Percentiles rank a stretch among this genome's conserved stretches.
These are phyloP conservation scores for Rhopalosiphum maidis DNA, from an alignment of 1,140 invertebrate species.

Conservation along the genomic window DNA sequence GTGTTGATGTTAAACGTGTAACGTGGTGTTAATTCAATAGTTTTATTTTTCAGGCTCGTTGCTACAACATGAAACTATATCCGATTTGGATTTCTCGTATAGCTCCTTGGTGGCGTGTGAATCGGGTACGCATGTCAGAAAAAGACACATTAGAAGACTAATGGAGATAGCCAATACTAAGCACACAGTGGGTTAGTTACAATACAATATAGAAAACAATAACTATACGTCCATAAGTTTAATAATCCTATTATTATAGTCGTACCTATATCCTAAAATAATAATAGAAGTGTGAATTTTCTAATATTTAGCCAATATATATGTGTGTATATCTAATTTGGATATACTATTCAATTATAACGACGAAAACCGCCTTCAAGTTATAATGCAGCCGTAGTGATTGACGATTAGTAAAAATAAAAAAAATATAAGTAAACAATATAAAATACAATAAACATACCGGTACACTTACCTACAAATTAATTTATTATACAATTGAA, in stretches of 20 bases:
- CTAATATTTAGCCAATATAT: neutral
- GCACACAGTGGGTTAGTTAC: constrained; percentile 59
- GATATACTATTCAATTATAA: neutral
- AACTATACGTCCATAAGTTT: neutral
- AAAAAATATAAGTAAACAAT: no score
- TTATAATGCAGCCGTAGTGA: neutral
- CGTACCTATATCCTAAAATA: neutral
- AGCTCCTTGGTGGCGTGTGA: constrained; percentile 75
- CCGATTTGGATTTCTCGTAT: constrained; percentile 74
- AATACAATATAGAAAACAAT: neutral
- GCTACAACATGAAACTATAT: constrained; percentile 73
- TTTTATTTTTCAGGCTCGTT: constrained; percentile 64
- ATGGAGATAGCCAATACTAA: constrained; percentile 67
- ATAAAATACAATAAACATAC: neutral
- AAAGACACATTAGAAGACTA: constrained; percentile 77
- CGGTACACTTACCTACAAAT: neutral
- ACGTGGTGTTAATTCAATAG: neutral
- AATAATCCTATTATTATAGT: neutral
- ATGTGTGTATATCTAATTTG: neutral
- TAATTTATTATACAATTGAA: no score
- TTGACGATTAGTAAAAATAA: neutral
- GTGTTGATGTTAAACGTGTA: neutral
- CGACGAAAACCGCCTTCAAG: neutral
- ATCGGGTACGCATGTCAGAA: constrained; percentile 79
- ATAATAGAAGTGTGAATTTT: neutral